Conservation (phyloP, 2,113 vertebrate genomes). For the Microtus montanus region DNA sequence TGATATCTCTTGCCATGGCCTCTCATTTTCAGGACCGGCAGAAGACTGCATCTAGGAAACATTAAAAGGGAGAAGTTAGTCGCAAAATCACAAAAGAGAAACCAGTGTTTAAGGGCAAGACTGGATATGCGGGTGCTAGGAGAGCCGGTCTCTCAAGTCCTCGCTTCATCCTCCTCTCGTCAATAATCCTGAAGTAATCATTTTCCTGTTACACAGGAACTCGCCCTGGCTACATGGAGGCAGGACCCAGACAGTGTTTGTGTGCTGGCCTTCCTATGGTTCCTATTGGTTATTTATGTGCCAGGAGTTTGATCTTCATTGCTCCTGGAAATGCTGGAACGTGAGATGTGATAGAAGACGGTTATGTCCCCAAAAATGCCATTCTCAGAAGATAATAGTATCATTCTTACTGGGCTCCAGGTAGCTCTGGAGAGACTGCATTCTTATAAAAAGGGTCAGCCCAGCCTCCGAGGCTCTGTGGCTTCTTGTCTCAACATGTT, state of each 20-base stretch:
- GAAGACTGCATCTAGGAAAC: conserved; percentile 90
- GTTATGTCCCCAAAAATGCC: neutral
- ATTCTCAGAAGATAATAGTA: neutral
- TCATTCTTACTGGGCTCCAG: neutral
- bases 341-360: neutral
- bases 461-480: neutral
- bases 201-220: neutral
- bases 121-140: neutral
- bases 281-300: neutral
- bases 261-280: neutral
- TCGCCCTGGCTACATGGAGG: neutral
- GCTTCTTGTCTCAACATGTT: neutral
- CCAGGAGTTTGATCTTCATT: neutral
- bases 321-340: neutral
- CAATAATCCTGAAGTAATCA: neutral
- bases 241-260: neutral
- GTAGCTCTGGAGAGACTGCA: neutral
- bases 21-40: conserved; percentile 90
- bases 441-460: neutral
- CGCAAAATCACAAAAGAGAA: neutral
- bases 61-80: neutral
- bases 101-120: neutral
- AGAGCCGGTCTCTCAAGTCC: neutral
- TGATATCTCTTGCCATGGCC: conserved; percentile 94
- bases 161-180: neutral